These are phyloP conservation scores for Pangasius krempfi DNA, from an alignment of 2,797 vertebrate genomes.

Conservation along the genomic window DNA sequence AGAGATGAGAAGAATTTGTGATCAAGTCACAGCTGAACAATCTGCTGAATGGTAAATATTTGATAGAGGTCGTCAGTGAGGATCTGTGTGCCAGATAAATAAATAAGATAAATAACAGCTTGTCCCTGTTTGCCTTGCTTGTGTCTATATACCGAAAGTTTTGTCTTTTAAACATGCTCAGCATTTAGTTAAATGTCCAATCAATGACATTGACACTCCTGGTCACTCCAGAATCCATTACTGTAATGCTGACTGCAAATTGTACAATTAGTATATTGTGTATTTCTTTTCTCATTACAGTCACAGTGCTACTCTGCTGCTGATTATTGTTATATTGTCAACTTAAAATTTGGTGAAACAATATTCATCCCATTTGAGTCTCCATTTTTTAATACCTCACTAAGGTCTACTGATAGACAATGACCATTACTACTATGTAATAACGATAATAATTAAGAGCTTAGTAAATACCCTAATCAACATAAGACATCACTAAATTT, in stretches of 20 bases:
- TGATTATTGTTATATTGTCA: not conserved
- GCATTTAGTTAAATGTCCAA: conserved; percentile 17
- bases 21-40: conserved; percentile 45
- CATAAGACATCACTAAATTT: not conserved
- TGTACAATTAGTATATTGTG: not conserved
- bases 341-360: not conserved
- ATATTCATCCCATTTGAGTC: not conserved
- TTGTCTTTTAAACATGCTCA: conserved; percentile 33
- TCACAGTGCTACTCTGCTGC: not conserved
- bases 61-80: conserved; percentile 30
- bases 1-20: not conserved
- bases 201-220: not conserved
- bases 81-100: conserved; percentile 29
- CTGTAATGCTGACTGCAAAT: not conserved
- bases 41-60: conserved; percentile 45
- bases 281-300: not conserved
- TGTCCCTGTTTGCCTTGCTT: conserved; percentile 27
- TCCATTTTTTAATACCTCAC: not conserved
- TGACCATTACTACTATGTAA: too few relatives aligned
- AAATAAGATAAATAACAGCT: conserved; percentile 43
- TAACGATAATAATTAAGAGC: too few relatives aligned
- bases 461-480: too few relatives aligned
- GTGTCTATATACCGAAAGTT: conserved; percentile 30
- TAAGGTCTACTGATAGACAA: not conserved
- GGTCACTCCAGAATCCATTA: not conserved